Evolutionary conservation across 2,797 vertebrate genomes (phyloP).

Genomic region (Fundulus diaphanus): DNA sequence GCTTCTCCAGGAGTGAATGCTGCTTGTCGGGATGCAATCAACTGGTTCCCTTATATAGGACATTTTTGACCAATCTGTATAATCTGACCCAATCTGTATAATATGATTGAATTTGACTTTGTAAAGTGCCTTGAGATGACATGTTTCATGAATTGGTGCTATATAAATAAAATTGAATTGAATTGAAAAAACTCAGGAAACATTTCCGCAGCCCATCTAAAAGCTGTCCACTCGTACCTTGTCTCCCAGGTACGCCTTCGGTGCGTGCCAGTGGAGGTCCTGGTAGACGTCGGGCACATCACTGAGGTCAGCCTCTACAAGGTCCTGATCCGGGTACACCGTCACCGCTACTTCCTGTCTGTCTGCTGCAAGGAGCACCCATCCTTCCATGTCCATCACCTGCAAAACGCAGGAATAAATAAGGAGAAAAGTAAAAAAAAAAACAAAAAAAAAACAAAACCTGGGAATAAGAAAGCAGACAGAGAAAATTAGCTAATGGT

Average conservation of each 20-base stretch:
- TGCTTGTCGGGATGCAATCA: no score
- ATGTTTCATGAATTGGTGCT: no score
- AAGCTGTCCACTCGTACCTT: slow-evolving; percentile 75
- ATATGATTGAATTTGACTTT: no score
- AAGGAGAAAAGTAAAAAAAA: neutral
- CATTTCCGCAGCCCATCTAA: neutral
- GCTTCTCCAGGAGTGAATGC: no score
- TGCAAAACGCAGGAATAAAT: slow-evolving; percentile 41
- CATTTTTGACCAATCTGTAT: no score
- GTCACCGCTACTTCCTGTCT: slow-evolving; percentile 84
- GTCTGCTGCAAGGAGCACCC: slow-evolving; percentile 87
- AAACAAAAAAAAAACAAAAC: no score
- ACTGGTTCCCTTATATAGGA: no score
- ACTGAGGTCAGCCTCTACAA: slow-evolving; percentile 86
- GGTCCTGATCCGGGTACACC: slow-evolving; percentile 72
- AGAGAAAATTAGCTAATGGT: neutral
- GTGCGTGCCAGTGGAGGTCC: slow-evolving; percentile 94
- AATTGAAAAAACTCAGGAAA: no score
- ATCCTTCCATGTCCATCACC: slow-evolving; percentile 89
- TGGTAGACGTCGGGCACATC: slow-evolving; percentile 85
- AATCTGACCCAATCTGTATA: no score
- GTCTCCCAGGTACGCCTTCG: slow-evolving; percentile 90
- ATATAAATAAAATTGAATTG: no score
- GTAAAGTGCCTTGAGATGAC: no score
- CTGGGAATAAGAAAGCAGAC: neutral